Evolutionary conservation across 2,888 invertebrate species (phyloP).

Genomic region (Calameuta idolon): DNA sequence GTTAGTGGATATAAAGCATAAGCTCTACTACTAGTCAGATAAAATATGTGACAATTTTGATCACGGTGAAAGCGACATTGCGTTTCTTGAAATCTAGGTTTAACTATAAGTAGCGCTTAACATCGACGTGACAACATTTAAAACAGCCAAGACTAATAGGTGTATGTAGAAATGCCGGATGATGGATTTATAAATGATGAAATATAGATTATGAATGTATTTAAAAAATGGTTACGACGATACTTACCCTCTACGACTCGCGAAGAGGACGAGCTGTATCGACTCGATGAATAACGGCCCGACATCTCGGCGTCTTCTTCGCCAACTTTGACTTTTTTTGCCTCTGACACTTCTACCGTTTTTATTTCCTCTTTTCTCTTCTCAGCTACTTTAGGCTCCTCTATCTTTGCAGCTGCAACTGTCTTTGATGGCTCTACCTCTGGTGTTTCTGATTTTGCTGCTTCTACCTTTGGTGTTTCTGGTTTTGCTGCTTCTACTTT

Average conservation of each 20-base stretch:
- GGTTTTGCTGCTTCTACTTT: slow-evolving; percentile 33
- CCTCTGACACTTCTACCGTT: slow-evolving; percentile 35
- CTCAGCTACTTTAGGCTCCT: slow-evolving; percentile 38
- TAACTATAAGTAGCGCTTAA: too few relatives aligned
- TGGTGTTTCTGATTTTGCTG: slow-evolving; percentile 17
- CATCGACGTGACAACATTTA: too few relatives aligned
- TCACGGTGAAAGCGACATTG: too few relatives aligned
- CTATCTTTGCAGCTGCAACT: slow-evolving; percentile 21
- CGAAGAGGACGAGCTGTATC: slow-evolving; percentile 74
- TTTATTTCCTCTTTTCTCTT: slow-evolving; percentile 40
- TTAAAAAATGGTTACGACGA: neutral
- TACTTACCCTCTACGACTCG: slow-evolving; percentile 73
- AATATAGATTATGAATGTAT: too few relatives aligned
- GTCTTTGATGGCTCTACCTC: slow-evolving; percentile 31
- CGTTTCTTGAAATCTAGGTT: too few relatives aligned
- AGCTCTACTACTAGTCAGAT: too few relatives aligned
- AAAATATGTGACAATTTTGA: too few relatives aligned
- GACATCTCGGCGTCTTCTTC: slow-evolving; percentile 61
- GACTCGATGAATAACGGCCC: slow-evolving; percentile 68
- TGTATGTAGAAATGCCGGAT: too few relatives aligned
- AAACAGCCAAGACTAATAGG: too few relatives aligned
- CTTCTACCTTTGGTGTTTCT: slow-evolving; percentile 28
- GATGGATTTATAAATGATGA: too few relatives aligned
- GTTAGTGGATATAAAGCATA: too few relatives aligned
- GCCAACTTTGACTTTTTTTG: slow-evolving; percentile 49